These are phyloP conservation scores for Ammodytes marinus DNA, from an alignment of 2,113 vertebrate genomes.

Conservation along the genomic window DNA sequence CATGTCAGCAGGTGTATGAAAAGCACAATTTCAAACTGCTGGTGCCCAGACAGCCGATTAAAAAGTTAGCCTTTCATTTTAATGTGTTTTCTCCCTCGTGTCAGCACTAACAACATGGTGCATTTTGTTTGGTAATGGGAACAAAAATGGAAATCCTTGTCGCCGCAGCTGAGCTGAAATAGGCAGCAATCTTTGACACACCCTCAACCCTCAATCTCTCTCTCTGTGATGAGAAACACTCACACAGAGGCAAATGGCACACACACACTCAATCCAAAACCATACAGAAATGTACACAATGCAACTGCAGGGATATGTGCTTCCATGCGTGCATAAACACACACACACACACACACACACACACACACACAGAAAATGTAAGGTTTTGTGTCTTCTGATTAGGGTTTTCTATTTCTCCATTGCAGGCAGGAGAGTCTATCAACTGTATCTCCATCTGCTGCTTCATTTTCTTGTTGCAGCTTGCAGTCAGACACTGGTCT, in stretches of 20 bases:
- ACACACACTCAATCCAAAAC: conserved; percentile 7
- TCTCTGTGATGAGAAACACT: conserved; percentile 47
- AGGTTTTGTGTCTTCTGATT: not conserved
- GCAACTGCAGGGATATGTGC: not conserved
- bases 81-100: conserved; percentile 50
- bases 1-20: conserved; percentile 25
- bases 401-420: conserved; percentile 12
- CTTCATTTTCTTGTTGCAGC: not conserved
- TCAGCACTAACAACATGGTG: conserved; percentile 55
- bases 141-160: conserved; percentile 67
- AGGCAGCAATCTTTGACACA: conserved; percentile 56
- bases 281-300: not conserved
- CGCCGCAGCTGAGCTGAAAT: conserved; percentile 63
- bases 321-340: not conserved
- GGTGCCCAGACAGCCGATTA: conserved; percentile 26
- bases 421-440: conserved; percentile 4
- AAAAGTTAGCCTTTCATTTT: conserved; percentile 54
- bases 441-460: not conserved
- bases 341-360: not conserved
- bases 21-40: conserved; percentile 19
- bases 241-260: not conserved
- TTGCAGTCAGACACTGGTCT: conserved; percentile 1
- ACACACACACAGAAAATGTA: not conserved
- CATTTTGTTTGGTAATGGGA: conserved; percentile 68
- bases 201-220: conserved; percentile 46